Base-by-base conservation (phyloP, 2,888 invertebrate genomes). In the Pyrrhia umbra region DNA sequence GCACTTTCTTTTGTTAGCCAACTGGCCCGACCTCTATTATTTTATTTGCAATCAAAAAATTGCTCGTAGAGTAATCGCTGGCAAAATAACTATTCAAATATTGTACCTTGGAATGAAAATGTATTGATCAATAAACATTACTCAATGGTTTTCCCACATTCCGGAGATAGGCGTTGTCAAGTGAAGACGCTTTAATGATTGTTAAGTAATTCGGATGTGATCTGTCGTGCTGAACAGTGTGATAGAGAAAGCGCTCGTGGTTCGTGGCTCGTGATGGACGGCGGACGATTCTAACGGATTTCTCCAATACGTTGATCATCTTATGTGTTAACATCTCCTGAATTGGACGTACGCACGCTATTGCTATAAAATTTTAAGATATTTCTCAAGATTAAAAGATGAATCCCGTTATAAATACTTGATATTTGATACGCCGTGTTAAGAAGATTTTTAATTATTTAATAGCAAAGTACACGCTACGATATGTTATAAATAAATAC, bases 211-310 rank as follows among this genome's bases (percentile, higher is more conserved):
- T 81, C 76, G 77, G 77, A 75, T 77, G 73, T 78, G 51, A 61
- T 79, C 79, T 83, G 79, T 83, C 83, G 80, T 81, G 82, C 65
- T 75, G 63, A 75, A 79, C 80, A 80, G 80, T 85, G 79, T 79
- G 74, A 73, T 69, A 75, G 86, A 88, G 90, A 90, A 90, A 90
- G 87, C 85, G 82, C 70, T 78, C 37, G 23, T 68, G 50, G 75
- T 68, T 42, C 59, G 77, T 72, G 77, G 68, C 79, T 80, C 80
- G 77, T 82, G 85, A 79, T 85, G 76, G 82, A 80, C 80, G 82
- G 75, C 74, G 69, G 77, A 75, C 61, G 77, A 78, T 64, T 80
- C 82, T 88, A 88, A 85, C 89, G 85, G 88, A 85, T 90, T 90
- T 89, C 90, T 84, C 89, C 86, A 71, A 84, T 84, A 83, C 77